These are phyloP conservation scores for Nylanderia fulva DNA, from an alignment of 1,140 invertebrate genomes.

Conservation along the genomic window DNA sequence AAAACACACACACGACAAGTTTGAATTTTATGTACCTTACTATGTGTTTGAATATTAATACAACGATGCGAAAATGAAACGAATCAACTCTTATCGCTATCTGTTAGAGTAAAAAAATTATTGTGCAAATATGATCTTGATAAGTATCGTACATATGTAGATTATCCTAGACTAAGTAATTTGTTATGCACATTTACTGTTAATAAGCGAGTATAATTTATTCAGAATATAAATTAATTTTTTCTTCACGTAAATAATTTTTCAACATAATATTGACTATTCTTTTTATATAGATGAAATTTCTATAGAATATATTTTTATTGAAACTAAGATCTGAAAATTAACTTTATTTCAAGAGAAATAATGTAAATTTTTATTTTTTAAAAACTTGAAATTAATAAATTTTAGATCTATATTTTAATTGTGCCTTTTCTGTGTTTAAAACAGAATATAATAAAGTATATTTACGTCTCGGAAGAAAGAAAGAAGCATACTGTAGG, in stretches of 20 bases:
- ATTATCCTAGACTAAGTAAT: not conserved
- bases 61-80: not conserved
- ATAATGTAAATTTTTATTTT: not conserved
- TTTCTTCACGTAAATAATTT: not conserved
- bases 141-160: not conserved
- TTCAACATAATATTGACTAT: not conserved
- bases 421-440: not conserved
- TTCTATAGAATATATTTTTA: constrained; percentile 9
- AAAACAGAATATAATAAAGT: not conserved
- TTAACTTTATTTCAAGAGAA: not conserved
- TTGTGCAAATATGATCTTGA: not conserved
- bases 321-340: not conserved
- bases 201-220: constrained; percentile 27
- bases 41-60: not conserved
- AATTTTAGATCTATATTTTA: not conserved
- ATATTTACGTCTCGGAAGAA: not conserved
- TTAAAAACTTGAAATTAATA: not conserved
- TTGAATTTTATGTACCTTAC: not conserved
- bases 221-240: not conserved
- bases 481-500: not conserved
- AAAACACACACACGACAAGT: not conserved
- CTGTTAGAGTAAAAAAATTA: not conserved
- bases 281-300: not conserved
- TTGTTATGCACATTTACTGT: not conserved
- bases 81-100: not conserved